phyloP scores from a whole-genome alignment of 2,888 invertebrate species.

The Pammene aurita region DNA sequence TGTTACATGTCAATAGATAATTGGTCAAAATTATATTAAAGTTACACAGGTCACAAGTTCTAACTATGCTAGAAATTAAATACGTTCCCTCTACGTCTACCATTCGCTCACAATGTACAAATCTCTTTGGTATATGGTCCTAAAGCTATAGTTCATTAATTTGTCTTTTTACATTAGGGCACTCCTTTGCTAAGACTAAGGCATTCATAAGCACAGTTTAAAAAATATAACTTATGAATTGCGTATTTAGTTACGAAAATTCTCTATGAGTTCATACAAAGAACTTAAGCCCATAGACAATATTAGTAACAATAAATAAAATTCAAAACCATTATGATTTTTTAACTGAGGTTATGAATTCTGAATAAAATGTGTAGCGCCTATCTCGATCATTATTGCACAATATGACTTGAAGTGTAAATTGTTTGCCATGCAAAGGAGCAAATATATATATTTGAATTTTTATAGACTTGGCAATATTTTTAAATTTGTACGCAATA shows the following conservation, averaged over 20 bases:
- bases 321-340: no score
- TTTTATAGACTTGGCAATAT: conserved; percentile 40
- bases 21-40: conserved; percentile 67
- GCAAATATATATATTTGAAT: conserved; percentile 45
- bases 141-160: conserved; percentile 70
- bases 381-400: conserved; percentile 41
- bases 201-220: no score
- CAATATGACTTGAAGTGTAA: conserved; percentile 48
- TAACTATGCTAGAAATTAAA: conserved; percentile 77
- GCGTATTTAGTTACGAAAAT: no score
- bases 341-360: no score
- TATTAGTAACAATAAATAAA: no score
- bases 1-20: conserved; percentile 57
- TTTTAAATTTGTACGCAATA: conserved; percentile 48
- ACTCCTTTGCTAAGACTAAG: conserved; percentile 61
- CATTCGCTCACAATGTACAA: conserved; percentile 77
- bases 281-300: no score
- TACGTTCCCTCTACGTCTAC: conserved; percentile 67
- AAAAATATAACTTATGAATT: no score
- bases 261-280: no score
- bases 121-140: conserved; percentile 82
- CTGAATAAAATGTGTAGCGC: no score
- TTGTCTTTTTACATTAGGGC: conserved; percentile 71
- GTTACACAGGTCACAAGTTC: conserved; percentile 72
- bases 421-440: conserved; percentile 61